Evolutionary conservation across 2,113 vertebrate species (phyloP), one percentile per base, ranked within the genome.

Genomic region (Pionites leucogaster): DNA sequence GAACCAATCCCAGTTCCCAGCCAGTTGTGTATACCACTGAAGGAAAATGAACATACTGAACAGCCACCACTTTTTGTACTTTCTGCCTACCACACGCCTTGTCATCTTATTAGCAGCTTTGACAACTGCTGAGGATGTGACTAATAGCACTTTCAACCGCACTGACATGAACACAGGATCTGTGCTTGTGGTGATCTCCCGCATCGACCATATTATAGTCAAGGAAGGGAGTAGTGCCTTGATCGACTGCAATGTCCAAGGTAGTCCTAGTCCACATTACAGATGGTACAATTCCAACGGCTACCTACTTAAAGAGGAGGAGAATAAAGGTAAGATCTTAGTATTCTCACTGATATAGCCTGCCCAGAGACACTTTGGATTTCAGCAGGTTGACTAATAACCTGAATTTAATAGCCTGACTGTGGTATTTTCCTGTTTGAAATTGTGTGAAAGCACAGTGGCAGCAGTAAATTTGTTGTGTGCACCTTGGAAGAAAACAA

Each of bases 231-330:
- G 98, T 86, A 99, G 98, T 89, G 99, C 98, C 89, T 97, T 99
- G 97, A 99, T 99, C 33, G 98, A 99, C 92, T 99, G 99, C 97
- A 99, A 99, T 20, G 96, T 99, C 93, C 98, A 97, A 23, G 99
- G 99, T 82, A 97, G 98, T 25, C 99, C 99, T 7, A 96, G 97
- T 46, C 99, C 99, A 29, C 98, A 52, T 6, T 98, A 99, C 89
- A 98, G 98, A 74, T 99, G 99, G 99, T 99, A 99, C 96, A 99
- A 99, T 96, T 99, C 99, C 53, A 98, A 99, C 2, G 98, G 99
- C 57, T 96, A 35, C 67, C 97, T 98, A 71, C 97, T 99, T 93
- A 97, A 98, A 86, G 98, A 98, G 7, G 98, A 98, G 5, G 97
- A 91, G 5, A 93, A 94, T 5, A 96, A 89, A 93, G 98, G 98